Evolutionary conservation across 2,113 vertebrate species (phyloP).

Genomic region (Zosterops hypoxanthus): DNA sequence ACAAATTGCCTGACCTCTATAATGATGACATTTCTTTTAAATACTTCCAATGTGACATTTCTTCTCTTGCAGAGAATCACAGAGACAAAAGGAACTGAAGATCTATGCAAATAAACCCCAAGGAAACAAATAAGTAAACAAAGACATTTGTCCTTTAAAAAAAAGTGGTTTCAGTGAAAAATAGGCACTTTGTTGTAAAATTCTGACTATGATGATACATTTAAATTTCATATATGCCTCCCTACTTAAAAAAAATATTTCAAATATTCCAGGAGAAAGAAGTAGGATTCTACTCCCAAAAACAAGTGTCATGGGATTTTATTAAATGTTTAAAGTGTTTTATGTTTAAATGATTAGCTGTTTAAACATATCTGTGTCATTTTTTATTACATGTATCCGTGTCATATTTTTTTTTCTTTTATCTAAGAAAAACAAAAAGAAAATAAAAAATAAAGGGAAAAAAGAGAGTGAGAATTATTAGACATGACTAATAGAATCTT

Average conservation of each 20-base stretch:
- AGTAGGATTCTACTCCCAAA: not conserved
- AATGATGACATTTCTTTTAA: not conserved
- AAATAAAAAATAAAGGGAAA: too few relatives aligned
- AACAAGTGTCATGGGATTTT: not conserved
- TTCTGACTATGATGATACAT: not conserved
- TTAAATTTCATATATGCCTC: not conserved
- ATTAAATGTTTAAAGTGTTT: not conserved
- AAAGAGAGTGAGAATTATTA: not conserved
- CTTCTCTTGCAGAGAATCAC: not conserved
- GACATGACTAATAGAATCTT: not conserved
- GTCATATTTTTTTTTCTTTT: not conserved
- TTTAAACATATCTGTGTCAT: not conserved
- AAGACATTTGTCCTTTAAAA: not conserved
- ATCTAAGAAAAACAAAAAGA: not conserved
- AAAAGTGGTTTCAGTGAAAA: not conserved
- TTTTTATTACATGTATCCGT: too few relatives aligned
- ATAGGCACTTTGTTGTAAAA: not conserved
- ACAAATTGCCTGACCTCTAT: conserved; percentile 19
- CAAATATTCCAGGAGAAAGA: not conserved
- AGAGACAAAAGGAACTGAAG: not conserved
- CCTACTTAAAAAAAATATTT: not conserved
- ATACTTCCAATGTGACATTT: not conserved
- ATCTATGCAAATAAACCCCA: not conserved
- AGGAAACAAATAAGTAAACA: not conserved
- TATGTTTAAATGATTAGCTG: not conserved